Percentiles rank a stretch among this genome's conserved stretches.
Evolutionary conservation across 2,888 invertebrate genomes (phyloP).

Genomic region (Lithosia quadra): DNA sequence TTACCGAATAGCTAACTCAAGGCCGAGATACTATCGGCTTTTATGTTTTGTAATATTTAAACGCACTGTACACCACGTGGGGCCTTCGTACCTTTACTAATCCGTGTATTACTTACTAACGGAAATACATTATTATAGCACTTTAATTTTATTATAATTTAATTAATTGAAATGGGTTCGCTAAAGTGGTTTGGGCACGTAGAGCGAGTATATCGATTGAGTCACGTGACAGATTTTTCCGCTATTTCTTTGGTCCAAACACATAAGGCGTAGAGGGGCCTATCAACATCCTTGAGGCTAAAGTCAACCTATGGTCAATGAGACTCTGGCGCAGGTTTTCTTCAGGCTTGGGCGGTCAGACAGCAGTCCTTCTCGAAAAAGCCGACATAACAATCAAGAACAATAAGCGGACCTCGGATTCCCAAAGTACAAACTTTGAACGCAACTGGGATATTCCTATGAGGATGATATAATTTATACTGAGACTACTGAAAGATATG

Average conservation of each 20-base stretch:
- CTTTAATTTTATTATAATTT: neutral
- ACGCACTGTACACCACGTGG: conserved; percentile 53
- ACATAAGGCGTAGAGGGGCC: neutral
- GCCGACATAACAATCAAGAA: too few species aligned
- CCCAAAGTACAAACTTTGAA: too few species aligned
- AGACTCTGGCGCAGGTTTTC: neutral
- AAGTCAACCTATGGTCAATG: neutral
- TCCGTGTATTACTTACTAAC: conserved; percentile 20
- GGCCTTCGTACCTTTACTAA: conserved; percentile 38
- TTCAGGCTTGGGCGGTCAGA: neutral
- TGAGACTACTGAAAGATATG: too few species aligned
- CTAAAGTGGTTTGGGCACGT: neutral
- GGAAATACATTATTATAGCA: conserved; percentile 25
- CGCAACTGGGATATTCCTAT: too few species aligned
- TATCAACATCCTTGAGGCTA: neutral
- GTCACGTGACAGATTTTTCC: neutral
- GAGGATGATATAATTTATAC: too few species aligned
- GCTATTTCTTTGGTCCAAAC: neutral
- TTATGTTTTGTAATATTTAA: conserved; percentile 55
- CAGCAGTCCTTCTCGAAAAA: too few species aligned
- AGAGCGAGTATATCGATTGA: neutral
- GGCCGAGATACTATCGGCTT: conserved; percentile 67
- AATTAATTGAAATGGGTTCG: neutral
- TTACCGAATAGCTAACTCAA: conserved; percentile 72
- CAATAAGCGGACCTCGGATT: too few species aligned